Base-by-base conservation (phyloP, 2,113 vertebrate species). In the Melanocharis versteri region DNA sequence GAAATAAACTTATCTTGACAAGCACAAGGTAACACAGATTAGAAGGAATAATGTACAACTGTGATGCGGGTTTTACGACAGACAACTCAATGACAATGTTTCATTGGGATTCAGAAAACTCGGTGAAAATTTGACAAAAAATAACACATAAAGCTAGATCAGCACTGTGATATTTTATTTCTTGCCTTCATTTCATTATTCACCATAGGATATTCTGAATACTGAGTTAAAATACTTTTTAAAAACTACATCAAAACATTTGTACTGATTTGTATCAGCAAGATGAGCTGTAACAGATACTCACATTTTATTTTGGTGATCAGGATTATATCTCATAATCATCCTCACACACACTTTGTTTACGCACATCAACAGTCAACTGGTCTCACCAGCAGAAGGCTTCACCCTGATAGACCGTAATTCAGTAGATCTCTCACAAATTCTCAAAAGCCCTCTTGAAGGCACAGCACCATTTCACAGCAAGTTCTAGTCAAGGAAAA, bases 1-100 rank as follows among this genome's bases (percentile, higher is more conserved):
- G 24, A 86, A 87, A 93, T 56, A 89, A 91, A 95, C 53, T 91
- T 95, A 84, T 87, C 83, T 53, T 94, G 91, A 94, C 93, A 91
- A 84, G 77, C 84, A 87, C 86, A 89, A 87, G 77, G 77, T 91
- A 94, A 70, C 76, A 51, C 26, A 95, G 83, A 96, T 87, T 76
- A 92, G 61, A 60, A 72, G 61, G 69, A 93, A 82, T 82, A 69
- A 87, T 3, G 9, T 42, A 47, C 47, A 81, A 51, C 42, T 47
- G 42, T 31, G 44, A 86, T 17, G 11, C 0, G 0, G 22, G 44
- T 28, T 90, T 70, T 62, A 58, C 56, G 5, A 2, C 3, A 75
- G 65, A 87, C 61, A 75, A 56, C 44, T 87, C 90, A 57, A 40
- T 71, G 73, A 78, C 27, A 87, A 31, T 0, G 1, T 57, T 45